Evolutionary conservation across 1,140 invertebrate genomes (phyloP).

Genomic region (Listronotus bonariensis): DNA sequence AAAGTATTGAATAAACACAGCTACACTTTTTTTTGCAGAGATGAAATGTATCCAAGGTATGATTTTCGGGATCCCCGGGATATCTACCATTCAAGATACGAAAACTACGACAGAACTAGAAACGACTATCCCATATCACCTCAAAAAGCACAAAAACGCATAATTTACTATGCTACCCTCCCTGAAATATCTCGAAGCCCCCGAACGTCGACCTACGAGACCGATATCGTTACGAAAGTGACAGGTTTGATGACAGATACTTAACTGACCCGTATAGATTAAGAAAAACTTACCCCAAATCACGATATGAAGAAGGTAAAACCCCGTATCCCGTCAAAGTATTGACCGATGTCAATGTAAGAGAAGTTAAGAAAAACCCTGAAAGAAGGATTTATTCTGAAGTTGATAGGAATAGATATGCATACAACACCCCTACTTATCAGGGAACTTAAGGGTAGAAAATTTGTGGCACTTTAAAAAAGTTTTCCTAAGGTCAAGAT

Average conservation of each 20-base stretch:
- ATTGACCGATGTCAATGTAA: slow-evolving; percentile 49
- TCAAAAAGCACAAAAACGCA: slow-evolving; percentile 50
- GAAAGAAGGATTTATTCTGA: slow-evolving; percentile 52
- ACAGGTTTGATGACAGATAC: slow-evolving; percentile 43
- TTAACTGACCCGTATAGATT: slow-evolving; percentile 14
- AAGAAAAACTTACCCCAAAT: slow-evolving; percentile 39
- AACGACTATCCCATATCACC: slow-evolving; percentile 6
- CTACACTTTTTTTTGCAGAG: slow-evolving; percentile 11
- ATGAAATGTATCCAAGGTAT: slow-evolving; percentile 21
- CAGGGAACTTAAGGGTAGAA: slow-evolving; percentile 18
- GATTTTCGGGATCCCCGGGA: slow-evolving; percentile 14
- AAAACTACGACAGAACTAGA: slow-evolving; percentile 22
- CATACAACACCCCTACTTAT: slow-evolving; percentile 32
- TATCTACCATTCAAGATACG: slow-evolving; percentile 20
- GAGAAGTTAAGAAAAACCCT: slow-evolving; percentile 50
- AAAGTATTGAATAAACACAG: no score
- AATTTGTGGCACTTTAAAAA: neutral
- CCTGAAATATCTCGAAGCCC: slow-evolving; percentile 58
- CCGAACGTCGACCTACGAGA: slow-evolving; percentile 47
- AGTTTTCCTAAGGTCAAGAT: neutral
- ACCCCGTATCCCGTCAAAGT: slow-evolving; percentile 48
- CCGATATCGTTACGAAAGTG: slow-evolving; percentile 36
- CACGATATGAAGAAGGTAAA: slow-evolving; percentile 40
- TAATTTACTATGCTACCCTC: slow-evolving; percentile 59
- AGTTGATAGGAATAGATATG: slow-evolving; percentile 42